A percentile compares a stretch with the other conserved stretches of the same genome.
Evolutionary conservation across 2,797 vertebrate genomes (phyloP).

Genomic region (Huso huso): DNA sequence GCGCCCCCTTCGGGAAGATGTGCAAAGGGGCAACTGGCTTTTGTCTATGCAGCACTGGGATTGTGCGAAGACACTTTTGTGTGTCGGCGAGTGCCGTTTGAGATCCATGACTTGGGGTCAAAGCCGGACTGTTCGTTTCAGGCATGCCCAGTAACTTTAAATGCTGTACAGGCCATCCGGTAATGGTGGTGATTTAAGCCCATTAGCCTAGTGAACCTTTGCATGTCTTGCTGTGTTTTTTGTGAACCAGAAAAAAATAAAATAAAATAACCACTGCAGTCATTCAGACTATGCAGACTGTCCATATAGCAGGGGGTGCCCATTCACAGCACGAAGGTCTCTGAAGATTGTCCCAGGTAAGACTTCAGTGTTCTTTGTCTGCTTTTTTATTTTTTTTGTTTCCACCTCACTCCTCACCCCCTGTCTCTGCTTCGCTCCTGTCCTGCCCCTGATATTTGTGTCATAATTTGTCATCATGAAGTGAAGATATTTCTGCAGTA

Average conservation of each 20-base stretch:
- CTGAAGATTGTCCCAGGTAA: slow-evolving; percentile 94
- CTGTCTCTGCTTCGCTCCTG: no score
- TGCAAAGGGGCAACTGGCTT: slow-evolving; percentile 95
- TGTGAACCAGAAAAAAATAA: slow-evolving; percentile 51
- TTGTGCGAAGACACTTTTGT: no score
- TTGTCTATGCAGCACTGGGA: slow-evolving; percentile 19
- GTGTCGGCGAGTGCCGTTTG: no score
- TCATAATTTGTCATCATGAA: no score
- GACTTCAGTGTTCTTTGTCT: slow-evolving; percentile 52
- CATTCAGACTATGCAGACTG: slow-evolving; percentile 74
- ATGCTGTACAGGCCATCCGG: no score
- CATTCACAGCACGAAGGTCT: slow-evolving; percentile 95
- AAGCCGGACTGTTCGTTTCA: no score
- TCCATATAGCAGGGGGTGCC: slow-evolving; percentile 92
- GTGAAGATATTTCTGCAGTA: no score
- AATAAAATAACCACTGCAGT: slow-evolving; percentile 82
- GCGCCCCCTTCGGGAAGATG: slow-evolving; percentile 97
- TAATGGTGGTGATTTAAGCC: slow-evolving; percentile 25
- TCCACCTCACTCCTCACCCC: background rate
- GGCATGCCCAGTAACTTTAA: no score
- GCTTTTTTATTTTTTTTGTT: slow-evolving; percentile 10
- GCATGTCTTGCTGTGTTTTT: slow-evolving; percentile 86
- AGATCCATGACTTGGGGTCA: no score
- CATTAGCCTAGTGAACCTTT: slow-evolving; percentile 91
- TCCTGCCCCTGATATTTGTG: no score